phyloP scores from a whole-genome alignment of 30 jellyfish, hydroid and myxozoan species.

The Catostylus mosaicus region DNA sequence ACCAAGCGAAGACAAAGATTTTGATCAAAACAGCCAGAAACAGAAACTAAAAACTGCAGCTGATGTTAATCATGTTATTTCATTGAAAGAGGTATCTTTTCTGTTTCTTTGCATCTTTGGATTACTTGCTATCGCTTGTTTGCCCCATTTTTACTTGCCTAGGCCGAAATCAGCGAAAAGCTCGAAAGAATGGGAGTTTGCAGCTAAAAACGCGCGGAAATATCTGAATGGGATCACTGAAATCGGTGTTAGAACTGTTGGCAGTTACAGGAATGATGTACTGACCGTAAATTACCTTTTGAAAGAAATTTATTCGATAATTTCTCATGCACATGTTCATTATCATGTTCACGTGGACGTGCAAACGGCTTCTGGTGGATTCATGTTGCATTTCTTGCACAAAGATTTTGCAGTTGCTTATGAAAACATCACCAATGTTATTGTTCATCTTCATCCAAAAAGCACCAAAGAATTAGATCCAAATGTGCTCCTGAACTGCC shows the following conservation, averaged over 20 bases:
- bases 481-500: conserved; percentile 77
- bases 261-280: conserved; percentile 88
- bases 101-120: conserved; percentile 10
- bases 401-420: conserved; percentile 74
- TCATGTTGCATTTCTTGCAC: conserved; percentile 52
- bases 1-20: neutral
- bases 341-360: conserved; percentile 75
- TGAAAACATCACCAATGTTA: conserved; percentile 81
- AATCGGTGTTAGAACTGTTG: conserved; percentile 86
- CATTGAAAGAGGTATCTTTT: conserved; percentile 19
- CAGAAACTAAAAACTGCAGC: neutral
- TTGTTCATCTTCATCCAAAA: conserved; percentile 87
- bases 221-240: conserved; percentile 78
- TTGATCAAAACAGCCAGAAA: neutral
- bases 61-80: neutral
- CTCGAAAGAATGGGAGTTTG: conserved; percentile 59
- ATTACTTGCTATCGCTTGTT: conserved; percentile 26
- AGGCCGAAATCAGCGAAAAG: conserved; percentile 44
- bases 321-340: conserved; percentile 58
- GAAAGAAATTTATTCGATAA: conserved; percentile 61
- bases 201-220: conserved; percentile 85
- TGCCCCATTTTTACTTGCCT: conserved; percentile 78
- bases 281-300: conserved; percentile 73
- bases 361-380: conserved; percentile 90
- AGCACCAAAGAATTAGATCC: conserved; percentile 37